Evolutionary conservation across 2,113 vertebrate species (phyloP).

Genomic region (Hystrix brachyura): DNA sequence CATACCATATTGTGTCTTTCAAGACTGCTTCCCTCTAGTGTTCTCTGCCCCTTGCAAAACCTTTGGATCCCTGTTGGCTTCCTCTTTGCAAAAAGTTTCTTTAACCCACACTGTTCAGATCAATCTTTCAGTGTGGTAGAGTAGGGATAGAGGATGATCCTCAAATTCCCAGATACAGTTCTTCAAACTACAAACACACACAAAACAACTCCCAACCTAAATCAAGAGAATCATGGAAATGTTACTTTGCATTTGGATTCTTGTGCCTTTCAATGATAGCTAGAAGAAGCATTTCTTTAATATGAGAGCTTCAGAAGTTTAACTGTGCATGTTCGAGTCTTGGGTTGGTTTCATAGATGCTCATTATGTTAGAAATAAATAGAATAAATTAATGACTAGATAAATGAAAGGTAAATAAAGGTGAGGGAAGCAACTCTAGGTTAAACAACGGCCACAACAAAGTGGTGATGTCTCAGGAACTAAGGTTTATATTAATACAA

Average conservation of each 20-base stretch:
- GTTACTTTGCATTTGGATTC: not conserved
- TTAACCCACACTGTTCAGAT: not conserved
- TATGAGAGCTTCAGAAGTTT: not conserved
- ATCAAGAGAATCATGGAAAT: not conserved
- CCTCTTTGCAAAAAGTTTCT: not conserved
- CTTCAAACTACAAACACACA: not conserved
- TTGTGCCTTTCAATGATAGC: not conserved
- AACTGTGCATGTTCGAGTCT: not conserved
- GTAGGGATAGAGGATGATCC: not conserved
- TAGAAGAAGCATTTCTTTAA: conserved; percentile 2
- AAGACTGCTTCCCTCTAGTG: not conserved
- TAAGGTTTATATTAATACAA: not conserved
- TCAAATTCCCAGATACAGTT: not conserved
- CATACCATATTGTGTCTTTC: not conserved
- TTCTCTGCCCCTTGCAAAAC: not conserved
- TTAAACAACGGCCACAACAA: not conserved
- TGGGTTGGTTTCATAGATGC: not conserved
- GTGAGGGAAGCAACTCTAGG: not conserved
- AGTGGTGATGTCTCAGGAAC: not conserved
- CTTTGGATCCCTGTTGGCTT: not conserved
- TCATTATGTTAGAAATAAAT: conserved; percentile 10
- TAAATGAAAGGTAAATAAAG: not conserved
- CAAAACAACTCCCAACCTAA: not conserved
- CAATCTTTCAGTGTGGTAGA: not conserved
- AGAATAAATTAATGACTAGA: not conserved